Base-by-base conservation (phyloP, 2,888 invertebrate species). In the Agrotis clavis region DNA sequence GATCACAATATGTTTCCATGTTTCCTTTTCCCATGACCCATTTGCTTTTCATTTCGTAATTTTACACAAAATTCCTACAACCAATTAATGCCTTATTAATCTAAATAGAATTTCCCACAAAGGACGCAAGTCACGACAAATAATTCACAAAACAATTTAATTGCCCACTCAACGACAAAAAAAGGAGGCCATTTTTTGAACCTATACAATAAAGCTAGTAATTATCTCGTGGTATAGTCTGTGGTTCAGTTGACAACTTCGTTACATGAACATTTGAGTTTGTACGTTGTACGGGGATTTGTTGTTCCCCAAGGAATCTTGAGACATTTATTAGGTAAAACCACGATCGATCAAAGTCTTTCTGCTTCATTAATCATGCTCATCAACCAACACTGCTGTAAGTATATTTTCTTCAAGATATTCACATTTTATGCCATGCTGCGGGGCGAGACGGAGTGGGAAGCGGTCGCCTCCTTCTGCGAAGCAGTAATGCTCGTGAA, bases 281-380 rank as follows among this genome's bases (percentile, higher is more conserved):
- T 87, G 88, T 84, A 87, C 83, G 30, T 54, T 77, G 77, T 77
- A 77, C 69, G 74, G 81, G 87, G 87, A 88, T 90, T 91, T 89
- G 87, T 88, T 89, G 88, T 90, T 88, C 89, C 86, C 86, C 48
- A 63, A 86, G 86, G 90, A 86, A 84, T 87, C 89, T 86, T 84
- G 88, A 89, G 92, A 93, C 93, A 93, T 94, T 93, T 94, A 94
- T 94, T 93, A 94, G 92, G 92, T 92, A 94, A 94, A 94, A 94
- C 92, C 93, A 90, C 90, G 92, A 95, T 95, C 94, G 93, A 95
- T 95, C 94, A 95, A 94, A 94, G 94, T 94, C 94, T 92, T 94
- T 93, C 90, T 89, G 91, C 86, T 94, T 95, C 95, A 95, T 95
- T 94, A 95, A 95, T 95, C 95, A 94, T 94, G 92, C 93, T 94